Evolutionary conservation across 2,888 invertebrate species (phyloP), one percentile per base, ranked within the genome.

Genomic region (Pyrrhia umbra): DNA sequence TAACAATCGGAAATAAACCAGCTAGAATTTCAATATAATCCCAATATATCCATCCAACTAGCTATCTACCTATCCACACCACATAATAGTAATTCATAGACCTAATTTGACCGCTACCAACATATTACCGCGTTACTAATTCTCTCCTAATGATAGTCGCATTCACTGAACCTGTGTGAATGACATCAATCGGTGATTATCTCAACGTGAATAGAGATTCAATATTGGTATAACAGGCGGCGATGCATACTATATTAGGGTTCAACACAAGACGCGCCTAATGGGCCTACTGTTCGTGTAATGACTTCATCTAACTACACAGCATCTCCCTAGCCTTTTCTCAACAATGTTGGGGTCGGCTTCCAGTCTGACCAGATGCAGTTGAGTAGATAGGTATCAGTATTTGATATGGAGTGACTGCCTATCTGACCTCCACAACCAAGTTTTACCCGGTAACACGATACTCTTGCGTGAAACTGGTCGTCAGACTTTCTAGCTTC

Each of bases 141-240:
- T 78, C 70, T 65, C 72, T 47, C 70, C 74, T 79, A 70, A 75
- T 81, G 72, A 79, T 65, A 59, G 69, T 62, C 67, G 63, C 68
- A 76, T 76, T 79, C 81, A 84, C 81, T 69, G 76, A 67, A 49
- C 68, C 49, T 30, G 55, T 56, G 75, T 79, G 82, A 70, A 82
- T 79, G 80, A 82, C 83, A 81, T 82, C 83, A 79, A 82, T 77
- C 66, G 81, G 71, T 77, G 78, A 85, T 85, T 85, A 85, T 77
- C 80, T 66, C 52, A 61, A 67, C 72, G 65, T 79, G 75, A 79
- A 81, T 81, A 65, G 77, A 59, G 68, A 75, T 68, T 76, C 75
- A 82, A 85, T 85, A 82, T 85, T 82, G 74, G 75, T 65, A 77
- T 34, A 34, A 34, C 52, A 81, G 70, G 71, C 59, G 9, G 40